These are phyloP conservation scores for Amphiprion ocellaris DNA, from an alignment of 2,113 vertebrate genomes.

Conservation along the genomic window DNA sequence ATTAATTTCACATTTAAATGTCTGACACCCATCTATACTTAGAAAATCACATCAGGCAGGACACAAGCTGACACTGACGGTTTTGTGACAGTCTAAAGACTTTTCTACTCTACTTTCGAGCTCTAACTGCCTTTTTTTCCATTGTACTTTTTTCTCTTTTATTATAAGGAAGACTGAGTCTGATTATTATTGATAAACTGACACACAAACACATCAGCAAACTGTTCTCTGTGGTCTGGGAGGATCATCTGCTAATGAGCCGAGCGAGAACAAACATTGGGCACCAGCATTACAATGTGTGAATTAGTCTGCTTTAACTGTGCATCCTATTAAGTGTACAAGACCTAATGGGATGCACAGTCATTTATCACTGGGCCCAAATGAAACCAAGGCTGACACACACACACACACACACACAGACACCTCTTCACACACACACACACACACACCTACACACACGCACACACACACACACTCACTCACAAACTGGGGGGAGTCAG, in stretches of 20 bases:
- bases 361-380: conserved; percentile 41
- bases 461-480: background rate
- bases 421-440: background rate
- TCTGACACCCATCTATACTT: no score
- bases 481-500: background rate
- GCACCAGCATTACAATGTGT: conserved; percentile 30
- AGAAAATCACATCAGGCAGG: no score
- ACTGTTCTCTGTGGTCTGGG: background rate
- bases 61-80: no score
- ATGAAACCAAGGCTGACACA: background rate
- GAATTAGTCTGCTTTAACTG: conserved; percentile 37
- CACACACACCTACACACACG: no score
- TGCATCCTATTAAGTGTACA: conserved; percentile 25
- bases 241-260: conserved; percentile 8
- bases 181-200: background rate
- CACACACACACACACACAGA: conserved; percentile 13
- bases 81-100: no score
- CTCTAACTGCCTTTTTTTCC: background rate
- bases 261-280: background rate
- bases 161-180: no score
- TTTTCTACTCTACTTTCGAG: no score
- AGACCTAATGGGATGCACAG: conserved; percentile 37
- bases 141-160: background rate
- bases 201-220: background rate
- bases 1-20: background rate